These are phyloP conservation scores for Charina bottae DNA, from an alignment of 2,113 vertebrate genomes.

Conservation along the genomic window DNA sequence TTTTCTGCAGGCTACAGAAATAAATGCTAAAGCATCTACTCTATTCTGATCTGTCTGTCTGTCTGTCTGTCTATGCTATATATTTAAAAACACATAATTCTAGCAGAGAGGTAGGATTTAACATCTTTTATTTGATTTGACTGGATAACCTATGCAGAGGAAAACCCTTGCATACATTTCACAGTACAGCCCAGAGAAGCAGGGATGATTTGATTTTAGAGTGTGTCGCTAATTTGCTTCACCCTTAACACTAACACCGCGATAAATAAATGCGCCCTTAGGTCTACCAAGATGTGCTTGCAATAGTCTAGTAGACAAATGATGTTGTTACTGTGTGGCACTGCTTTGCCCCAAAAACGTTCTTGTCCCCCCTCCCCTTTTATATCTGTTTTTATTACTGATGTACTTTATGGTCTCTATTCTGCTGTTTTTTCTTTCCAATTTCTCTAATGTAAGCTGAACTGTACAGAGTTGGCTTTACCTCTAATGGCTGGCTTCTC, in stretches of 20 bases:
- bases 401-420: constrained; percentile 26
- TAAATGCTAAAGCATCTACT: not conserved
- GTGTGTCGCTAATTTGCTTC: constrained; percentile 42
- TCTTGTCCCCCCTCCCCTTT: constrained; percentile 9
- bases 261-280: constrained; percentile 4
- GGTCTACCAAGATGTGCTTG: constrained; percentile 9
- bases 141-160: too few species aligned
- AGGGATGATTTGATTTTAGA: constrained; percentile 42
- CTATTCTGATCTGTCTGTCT: not conserved
- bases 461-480: not conserved
- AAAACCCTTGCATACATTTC: not conserved
- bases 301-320: not conserved
- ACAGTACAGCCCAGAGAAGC: constrained; percentile 14
- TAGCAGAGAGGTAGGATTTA: too few species aligned
- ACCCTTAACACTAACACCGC: constrained; percentile 28
- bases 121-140: too few species aligned
- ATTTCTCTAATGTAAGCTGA: constrained; percentile 1
- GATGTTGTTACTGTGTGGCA: not conserved
- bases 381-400: constrained; percentile 8
- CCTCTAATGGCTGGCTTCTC: not conserved
- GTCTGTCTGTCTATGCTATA: too few species aligned
- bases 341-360: not conserved
- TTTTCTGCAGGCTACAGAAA: not conserved
- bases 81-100: too few species aligned
- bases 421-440: not conserved